phyloP scores from a whole-genome alignment of 2,113 vertebrate species.

The Protomyctophum bolini region DNA sequence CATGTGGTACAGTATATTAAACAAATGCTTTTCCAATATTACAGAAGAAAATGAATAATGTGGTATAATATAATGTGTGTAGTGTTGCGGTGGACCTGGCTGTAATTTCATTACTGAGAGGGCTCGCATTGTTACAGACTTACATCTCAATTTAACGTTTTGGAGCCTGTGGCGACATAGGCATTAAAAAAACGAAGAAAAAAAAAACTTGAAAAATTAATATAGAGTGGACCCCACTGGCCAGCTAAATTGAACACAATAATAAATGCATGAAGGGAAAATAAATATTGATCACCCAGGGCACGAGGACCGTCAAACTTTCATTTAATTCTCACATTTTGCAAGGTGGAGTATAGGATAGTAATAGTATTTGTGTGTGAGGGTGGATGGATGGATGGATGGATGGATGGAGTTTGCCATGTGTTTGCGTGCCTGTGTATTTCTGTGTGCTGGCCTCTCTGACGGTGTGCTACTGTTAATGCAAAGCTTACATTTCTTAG shows the following conservation, averaged over 20 bases:
- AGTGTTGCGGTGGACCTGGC: conserved; percentile 39
- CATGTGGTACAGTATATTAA: conserved; percentile 45
- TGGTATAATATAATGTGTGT: conserved; percentile 55
- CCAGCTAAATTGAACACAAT: conserved; percentile 57
- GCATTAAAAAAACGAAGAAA: conserved; percentile 43
- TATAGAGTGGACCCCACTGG: conserved; percentile 57
- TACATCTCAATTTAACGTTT: conserved; percentile 65
- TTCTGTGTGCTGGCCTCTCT: conserved; percentile 18
- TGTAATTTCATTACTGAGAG: conserved; percentile 60
- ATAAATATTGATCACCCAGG: conserved; percentile 67
- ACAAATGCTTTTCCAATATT: conserved; percentile 66
- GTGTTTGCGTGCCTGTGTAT: conserved; percentile 17
- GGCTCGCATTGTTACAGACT: conserved; percentile 61
- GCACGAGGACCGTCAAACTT: conserved; percentile 53
- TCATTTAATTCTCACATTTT: conserved; percentile 63
- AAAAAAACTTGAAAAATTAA: conserved; percentile 44
- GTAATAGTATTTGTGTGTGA: conserved; percentile 12
- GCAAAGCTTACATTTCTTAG: conserved; percentile 2
- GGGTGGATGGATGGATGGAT: background rate
- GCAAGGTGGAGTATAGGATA: conserved; percentile 9
- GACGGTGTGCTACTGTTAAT: conserved; percentile 20
- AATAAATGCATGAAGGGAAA: conserved; percentile 66
- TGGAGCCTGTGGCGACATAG: conserved; percentile 50
- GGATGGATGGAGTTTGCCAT: too few species aligned
- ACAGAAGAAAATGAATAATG: conserved; percentile 62